These are phyloP conservation scores for Leptothorax acervorum DNA, from an alignment of 2,888 invertebrate species.

Conservation along the genomic window DNA sequence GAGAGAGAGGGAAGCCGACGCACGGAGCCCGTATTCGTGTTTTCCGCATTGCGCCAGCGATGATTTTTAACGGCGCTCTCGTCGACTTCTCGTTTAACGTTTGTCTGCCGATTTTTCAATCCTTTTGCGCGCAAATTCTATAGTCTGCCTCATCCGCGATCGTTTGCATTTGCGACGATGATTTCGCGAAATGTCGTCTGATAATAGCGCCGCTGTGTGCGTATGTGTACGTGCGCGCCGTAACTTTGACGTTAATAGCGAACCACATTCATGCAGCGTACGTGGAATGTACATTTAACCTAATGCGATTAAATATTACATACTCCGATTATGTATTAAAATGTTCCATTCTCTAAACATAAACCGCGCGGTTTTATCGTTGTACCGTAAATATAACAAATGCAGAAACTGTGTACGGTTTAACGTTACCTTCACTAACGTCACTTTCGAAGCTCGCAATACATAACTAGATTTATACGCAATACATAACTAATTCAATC, in stretches of 20 bases:
- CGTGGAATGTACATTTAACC: slow-evolving; percentile 5
- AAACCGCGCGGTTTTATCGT: background rate
- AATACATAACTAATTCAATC: background rate
- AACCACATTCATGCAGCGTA: background rate
- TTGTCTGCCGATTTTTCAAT: slow-evolving; percentile 43
- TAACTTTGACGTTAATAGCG: slow-evolving; percentile 22
- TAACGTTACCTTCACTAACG: background rate
- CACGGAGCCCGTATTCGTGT: slow-evolving; percentile 58
- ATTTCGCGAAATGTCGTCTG: slow-evolving; percentile 35
- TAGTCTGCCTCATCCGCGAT: background rate
- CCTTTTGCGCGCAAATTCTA: slow-evolving; percentile 34
- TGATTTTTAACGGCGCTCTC: slow-evolving; percentile 66
- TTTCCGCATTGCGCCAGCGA: slow-evolving; percentile 79
- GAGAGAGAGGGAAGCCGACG: slow-evolving; percentile 38
- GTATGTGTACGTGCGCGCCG: background rate
- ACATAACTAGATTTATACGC: background rate
- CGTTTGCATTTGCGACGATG: slow-evolving; percentile 54
- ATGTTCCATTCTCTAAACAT: background rate
- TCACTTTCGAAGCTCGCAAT: background rate
- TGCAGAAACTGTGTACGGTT: background rate
- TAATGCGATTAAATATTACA: slow-evolving; percentile 32
- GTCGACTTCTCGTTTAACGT: slow-evolving; percentile 28
- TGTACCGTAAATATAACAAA: background rate
- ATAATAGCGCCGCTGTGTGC: slow-evolving; percentile 6
- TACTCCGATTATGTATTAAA: slow-evolving; percentile 3